These are phyloP conservation scores for Phaedon cochleariae DNA, from an alignment of 2,888 invertebrate genomes.

Conservation along the genomic window DNA sequence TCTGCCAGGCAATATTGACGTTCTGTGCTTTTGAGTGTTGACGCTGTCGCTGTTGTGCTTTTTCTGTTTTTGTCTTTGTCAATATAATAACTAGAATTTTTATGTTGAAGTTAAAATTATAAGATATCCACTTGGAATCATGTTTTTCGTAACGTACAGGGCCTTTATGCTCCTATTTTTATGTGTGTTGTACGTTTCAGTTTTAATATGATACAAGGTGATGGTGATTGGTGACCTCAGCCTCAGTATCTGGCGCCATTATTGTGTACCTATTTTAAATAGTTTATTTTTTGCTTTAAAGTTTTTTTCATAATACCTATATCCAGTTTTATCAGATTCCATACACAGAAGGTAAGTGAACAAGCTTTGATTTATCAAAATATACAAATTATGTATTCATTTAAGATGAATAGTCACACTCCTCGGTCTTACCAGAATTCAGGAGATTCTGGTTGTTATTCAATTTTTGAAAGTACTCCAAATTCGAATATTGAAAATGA, in stretches of 20 bases:
- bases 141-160: too few relatives aligned
- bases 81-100: too few relatives aligned
- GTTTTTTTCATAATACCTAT: not conserved
- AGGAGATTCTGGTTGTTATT: conserved; percentile 32
- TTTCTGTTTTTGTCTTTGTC: too few relatives aligned
- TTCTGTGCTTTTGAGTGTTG: too few relatives aligned
- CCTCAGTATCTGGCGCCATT: not conserved
- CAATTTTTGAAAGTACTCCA: conserved; percentile 42
- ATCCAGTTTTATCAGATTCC: not conserved
- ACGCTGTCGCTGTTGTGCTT: too few relatives aligned
- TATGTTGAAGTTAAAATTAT: too few relatives aligned
- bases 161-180: too few relatives aligned
- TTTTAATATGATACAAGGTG: too few relatives aligned
- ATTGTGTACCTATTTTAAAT: not conserved
- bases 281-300: not conserved
- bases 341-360: not conserved
- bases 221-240: not conserved
- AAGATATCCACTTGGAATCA: too few relatives aligned
- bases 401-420: conserved; percentile 29
- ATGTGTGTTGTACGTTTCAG: too few relatives aligned
- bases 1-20: too few relatives aligned
- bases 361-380: not conserved
- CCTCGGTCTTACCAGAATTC: conserved; percentile 20
- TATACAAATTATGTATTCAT: not conserved
- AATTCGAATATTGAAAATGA: conserved; percentile 37